Base-by-base conservation (phyloP, 2,797 vertebrate genomes). In the Erethizon dorsatum region DNA sequence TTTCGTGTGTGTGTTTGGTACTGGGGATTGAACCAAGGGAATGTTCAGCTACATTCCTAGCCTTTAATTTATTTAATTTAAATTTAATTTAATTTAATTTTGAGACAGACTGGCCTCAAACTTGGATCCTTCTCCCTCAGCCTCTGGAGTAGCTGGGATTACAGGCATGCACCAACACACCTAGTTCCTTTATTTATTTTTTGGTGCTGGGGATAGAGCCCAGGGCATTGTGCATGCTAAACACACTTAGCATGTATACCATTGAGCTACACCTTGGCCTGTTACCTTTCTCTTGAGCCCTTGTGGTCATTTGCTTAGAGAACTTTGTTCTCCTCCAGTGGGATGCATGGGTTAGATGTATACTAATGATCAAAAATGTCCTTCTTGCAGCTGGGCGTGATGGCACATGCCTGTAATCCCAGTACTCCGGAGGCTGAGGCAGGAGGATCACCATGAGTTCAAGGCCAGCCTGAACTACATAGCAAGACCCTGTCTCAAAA, bases 241-340 rank as follows among this genome's bases (percentile, higher is more conserved):
- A 17, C 33, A n/a, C 17, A n/a, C 65, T 69, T 17, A 15, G 6
- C 65, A n/a, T n/a, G 33, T 69, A n/a, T 69, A 69, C 17, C 31
- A n/a, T 33, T 69, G 33, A 69, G 33, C 33, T 69, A n/a, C 15
- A 37, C 37, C 69, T 45, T 41, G 37, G 78, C 79, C 6, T 7
- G 7, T 45, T 92, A 83, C 61, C 78, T 20, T 77, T 61, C 22
- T 28, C 57, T 83, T 87, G 56, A 90, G 17, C 89, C 37, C 31
- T 37, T 93, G 37, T 50, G 67, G 45, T 89, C 50, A 73, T 95
- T 90, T 90, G 65, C 84, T 90, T 73, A 26, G 67, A 87, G 54
- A 86, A 83, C n/a, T 56, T 88, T 65, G 54, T 83, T 93, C 18
- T 77, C 93, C 37, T 77, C 93, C 33, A 45, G 33, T 31, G 87